These are phyloP conservation scores for Drymodes brunneopygia DNA, from an alignment of 2,113 vertebrate genomes.

Conservation along the genomic window DNA sequence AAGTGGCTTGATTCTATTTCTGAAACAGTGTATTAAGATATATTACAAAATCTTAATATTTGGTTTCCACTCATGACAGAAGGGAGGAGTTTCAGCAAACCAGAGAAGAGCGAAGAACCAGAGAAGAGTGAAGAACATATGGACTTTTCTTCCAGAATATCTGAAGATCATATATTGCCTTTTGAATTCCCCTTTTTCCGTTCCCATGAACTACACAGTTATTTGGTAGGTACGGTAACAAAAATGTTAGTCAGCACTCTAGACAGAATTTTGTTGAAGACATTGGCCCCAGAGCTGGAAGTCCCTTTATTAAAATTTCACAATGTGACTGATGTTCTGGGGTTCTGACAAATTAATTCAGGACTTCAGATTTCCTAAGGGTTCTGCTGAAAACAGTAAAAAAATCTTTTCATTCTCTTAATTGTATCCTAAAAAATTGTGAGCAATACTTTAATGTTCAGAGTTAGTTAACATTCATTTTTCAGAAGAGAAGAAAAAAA, in stretches of 20 bases:
- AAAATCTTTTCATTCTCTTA: not conserved
- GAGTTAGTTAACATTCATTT: not conserved
- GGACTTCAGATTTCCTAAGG: not conserved
- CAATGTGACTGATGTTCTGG: not conserved
- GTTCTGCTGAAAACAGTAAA: not conserved
- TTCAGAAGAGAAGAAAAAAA: not conserved
- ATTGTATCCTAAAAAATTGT: not conserved
- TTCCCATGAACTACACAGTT: slow-evolving; percentile 37
- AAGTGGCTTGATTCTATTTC: not conserved
- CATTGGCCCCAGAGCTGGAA: not conserved
- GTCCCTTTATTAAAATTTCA: not conserved
- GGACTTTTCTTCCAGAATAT: slow-evolving; percentile 5
- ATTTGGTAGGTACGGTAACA: slow-evolving; percentile 73
- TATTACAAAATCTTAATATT: not conserved
- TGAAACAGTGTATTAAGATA: not conserved
- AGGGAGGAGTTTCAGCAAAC: not conserved
- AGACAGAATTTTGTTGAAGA: not conserved
- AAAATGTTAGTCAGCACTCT: not conserved
- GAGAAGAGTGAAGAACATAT: slow-evolving; percentile 6
- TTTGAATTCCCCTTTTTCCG: slow-evolving; percentile 69
- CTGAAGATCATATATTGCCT: slow-evolving; percentile 63
- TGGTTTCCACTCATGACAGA: slow-evolving; percentile 13
- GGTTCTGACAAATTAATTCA: not conserved
- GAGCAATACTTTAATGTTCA: not conserved
- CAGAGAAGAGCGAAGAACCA: slow-evolving; percentile 10